phyloP scores from a whole-genome alignment of 1,140 invertebrate species.

The Drosophila sturtevanti region DNA sequence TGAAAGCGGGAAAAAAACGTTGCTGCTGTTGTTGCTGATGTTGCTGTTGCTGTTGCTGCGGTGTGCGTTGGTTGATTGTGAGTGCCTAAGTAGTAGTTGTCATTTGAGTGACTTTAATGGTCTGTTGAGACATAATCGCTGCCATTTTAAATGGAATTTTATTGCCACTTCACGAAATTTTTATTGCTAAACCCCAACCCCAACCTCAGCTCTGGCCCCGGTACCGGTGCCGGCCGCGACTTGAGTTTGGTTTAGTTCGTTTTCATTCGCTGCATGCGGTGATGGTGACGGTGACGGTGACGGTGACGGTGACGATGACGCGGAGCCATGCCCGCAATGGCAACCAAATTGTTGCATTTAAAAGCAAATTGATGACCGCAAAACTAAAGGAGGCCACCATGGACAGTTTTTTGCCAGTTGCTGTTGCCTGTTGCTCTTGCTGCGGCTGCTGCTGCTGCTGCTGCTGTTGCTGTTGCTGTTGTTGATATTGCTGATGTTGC shows the following conservation, averaged over 20 bases:
- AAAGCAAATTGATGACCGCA: slow-evolving; percentile 82
- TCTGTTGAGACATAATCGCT: slow-evolving; percentile 83
- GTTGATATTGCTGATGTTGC: slow-evolving; percentile 31
- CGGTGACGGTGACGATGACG: slow-evolving; percentile 62
- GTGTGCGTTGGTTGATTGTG: slow-evolving; percentile 36
- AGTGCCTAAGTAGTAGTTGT: slow-evolving; percentile 82
- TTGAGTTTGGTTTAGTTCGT: background rate
- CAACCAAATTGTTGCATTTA: slow-evolving; percentile 81
- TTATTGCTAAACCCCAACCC: slow-evolving; percentile 57
- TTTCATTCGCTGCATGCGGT: slow-evolving; percentile 53
- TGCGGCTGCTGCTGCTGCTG: background rate
- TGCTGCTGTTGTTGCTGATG: background rate
- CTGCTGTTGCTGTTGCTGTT: slow-evolving; percentile 31
- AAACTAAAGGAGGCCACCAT: slow-evolving; percentile 76
- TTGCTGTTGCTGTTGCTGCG: slow-evolving; percentile 34
- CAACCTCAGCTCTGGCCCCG: background rate
- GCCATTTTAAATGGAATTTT: slow-evolving; percentile 83
- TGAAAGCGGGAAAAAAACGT: too few relatives aligned
- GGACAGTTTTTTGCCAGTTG: slow-evolving; percentile 33
- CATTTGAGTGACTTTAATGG: slow-evolving; percentile 83
- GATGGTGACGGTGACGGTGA: slow-evolving; percentile 72
- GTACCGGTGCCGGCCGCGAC: background rate
- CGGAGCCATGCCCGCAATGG: slow-evolving; percentile 50
- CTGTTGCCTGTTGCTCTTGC: background rate
- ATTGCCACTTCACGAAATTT: slow-evolving; percentile 82